Conservation (phyloP, 2,797 vertebrate genomes). For the Lagodon rhomboides region DNA sequence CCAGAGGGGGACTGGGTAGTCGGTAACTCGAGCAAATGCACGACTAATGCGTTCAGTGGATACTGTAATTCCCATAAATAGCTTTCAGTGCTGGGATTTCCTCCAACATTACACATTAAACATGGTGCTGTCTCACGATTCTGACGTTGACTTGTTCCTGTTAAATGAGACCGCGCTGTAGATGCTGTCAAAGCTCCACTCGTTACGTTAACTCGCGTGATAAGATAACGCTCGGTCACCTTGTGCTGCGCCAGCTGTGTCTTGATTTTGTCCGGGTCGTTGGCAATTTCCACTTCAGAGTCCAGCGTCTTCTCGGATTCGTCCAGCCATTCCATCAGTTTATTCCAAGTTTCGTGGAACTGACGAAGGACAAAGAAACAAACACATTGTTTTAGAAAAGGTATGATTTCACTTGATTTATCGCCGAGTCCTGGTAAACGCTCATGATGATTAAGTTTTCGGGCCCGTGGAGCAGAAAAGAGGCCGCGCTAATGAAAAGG, state of each 20-base stretch:
- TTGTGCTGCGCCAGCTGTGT: slow-evolving; percentile 95
- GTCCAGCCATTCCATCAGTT: slow-evolving; percentile 98
- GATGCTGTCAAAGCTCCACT: slow-evolving; percentile 14
- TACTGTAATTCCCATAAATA: slow-evolving; percentile 52
- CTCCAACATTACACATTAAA: slow-evolving; percentile 28
- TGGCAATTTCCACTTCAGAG: slow-evolving; percentile 97
- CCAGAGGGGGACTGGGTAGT: slow-evolving; percentile 25
- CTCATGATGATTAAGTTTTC: slow-evolving; percentile 52
- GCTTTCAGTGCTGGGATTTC: slow-evolving; percentile 24
- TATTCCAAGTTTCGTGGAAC: slow-evolving; percentile 98
- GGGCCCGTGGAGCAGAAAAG: slow-evolving; percentile 21
- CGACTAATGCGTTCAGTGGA: slow-evolving; percentile 44
- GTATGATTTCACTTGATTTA: slow-evolving; percentile 62
- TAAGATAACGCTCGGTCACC: slow-evolving; percentile 80
- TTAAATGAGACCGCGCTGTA: slow-evolving; percentile 12
- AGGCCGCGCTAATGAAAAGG: slow-evolving; percentile 36
- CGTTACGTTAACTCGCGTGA: background rate
- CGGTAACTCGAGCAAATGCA: slow-evolving; percentile 32
- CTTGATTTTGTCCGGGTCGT: slow-evolving; percentile 99
- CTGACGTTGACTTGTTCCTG: too few species aligned
- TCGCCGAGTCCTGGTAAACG: slow-evolving; percentile 45
- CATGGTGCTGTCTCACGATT: slow-evolving; percentile 32
- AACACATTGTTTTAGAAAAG: slow-evolving; percentile 23
- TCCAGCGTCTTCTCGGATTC: slow-evolving; percentile 95
- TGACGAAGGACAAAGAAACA: slow-evolving; percentile 70